These are phyloP conservation scores for Cyprinodon tularosa DNA, from an alignment of 2,113 vertebrate genomes.

Conservation along the genomic window DNA sequence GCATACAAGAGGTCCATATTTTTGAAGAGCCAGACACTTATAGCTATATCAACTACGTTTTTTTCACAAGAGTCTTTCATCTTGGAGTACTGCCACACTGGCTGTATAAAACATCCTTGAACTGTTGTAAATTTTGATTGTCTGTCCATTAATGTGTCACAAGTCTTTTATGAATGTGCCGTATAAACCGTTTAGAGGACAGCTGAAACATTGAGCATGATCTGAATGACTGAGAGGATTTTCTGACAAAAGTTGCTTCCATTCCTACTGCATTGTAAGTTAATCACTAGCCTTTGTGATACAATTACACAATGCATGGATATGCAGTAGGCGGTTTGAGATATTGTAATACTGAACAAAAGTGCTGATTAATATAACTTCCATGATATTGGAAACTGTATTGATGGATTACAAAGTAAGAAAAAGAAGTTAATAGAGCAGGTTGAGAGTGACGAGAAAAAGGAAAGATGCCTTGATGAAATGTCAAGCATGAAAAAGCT, in stretches of 20 bases:
- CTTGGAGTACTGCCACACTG: background rate
- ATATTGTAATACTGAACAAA: constrained; percentile 14
- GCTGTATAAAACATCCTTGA: background rate
- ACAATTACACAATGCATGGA: constrained; percentile 31
- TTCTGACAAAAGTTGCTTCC: constrained; percentile 14
- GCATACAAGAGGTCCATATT: background rate
- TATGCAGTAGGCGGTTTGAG: constrained; percentile 35
- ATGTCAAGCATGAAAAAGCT: constrained; percentile 52
- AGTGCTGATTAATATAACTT: constrained; percentile 32
- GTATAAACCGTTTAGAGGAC: constrained; percentile 8
- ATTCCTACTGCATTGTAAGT: constrained; percentile 20
- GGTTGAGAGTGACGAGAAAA: constrained; percentile 4
- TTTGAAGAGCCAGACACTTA: background rate
- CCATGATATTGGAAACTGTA: constrained; percentile 18
- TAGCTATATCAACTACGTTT: background rate
- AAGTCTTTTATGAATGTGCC: background rate
- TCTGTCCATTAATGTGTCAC: constrained; percentile 1
- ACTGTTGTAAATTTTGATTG: constrained; percentile 5
- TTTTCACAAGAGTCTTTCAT: background rate
- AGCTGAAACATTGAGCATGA: constrained; percentile 8
- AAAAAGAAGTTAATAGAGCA: background rate
- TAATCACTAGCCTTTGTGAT: constrained; percentile 45
- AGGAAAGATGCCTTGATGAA: constrained; percentile 34
- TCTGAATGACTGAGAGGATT: constrained; percentile 30
- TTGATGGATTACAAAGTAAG: constrained; percentile 19